Conservation (phyloP, 2,888 invertebrate species). For the Lumbricus terrestris region DNA sequence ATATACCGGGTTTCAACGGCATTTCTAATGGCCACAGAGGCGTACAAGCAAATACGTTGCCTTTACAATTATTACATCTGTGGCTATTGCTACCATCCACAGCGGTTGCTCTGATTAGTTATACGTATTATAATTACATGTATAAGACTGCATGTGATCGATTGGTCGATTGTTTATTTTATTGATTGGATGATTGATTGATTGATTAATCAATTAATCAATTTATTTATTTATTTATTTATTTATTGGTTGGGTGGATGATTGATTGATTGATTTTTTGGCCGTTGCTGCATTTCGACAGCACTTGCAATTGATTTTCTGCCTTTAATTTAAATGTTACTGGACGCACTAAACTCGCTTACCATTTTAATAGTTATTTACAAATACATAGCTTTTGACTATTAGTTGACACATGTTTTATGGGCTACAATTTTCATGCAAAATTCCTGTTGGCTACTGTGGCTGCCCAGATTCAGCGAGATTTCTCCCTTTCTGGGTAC, state of each 20-base stretch:
- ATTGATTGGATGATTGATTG: too few species aligned
- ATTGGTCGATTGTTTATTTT: too few species aligned
- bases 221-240: too few species aligned
- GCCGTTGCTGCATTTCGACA: background rate
- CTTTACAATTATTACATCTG: background rate
- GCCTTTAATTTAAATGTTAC: background rate
- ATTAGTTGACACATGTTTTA: too few species aligned
- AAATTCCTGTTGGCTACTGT: too few species aligned
- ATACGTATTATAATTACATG: background rate
- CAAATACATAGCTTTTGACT: too few species aligned
- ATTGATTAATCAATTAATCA: too few species aligned
- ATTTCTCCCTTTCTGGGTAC: too few species aligned
- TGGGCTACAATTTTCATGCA: too few species aligned
- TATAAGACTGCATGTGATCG: background rate
- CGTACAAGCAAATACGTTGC: background rate
- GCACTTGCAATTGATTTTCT: background rate
- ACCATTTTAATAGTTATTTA: too few species aligned
- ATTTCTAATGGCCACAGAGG: background rate
- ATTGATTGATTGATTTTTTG: background rate
- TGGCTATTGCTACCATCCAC: background rate
- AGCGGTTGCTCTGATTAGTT: background rate
- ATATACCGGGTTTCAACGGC: background rate
- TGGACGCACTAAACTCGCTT: background rate
- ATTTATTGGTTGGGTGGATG: too few species aligned
- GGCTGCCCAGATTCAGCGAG: too few species aligned